phyloP scores from a whole-genome alignment of 2,888 invertebrate genomes.

The Glaucopsyche alexis region DNA sequence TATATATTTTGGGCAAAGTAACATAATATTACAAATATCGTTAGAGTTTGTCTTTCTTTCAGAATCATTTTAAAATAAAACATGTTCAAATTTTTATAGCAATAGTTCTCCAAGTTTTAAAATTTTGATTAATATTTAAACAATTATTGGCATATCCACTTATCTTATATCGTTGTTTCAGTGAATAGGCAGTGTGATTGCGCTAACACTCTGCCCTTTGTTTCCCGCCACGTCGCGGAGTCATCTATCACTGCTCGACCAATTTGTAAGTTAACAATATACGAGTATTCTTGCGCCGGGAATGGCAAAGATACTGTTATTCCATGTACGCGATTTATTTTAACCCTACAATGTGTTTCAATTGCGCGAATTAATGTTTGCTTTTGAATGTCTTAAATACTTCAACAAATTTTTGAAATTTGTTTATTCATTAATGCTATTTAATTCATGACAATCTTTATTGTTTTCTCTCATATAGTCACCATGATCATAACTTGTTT shows the following conservation, averaged over 20 bases:
- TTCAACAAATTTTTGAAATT: neutral
- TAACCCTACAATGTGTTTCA: slow-evolving; percentile 35
- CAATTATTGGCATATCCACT: slow-evolving; percentile 35
- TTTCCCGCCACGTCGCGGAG: slow-evolving; percentile 61
- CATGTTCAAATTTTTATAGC: too few species aligned
- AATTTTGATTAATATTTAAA: too few species aligned
- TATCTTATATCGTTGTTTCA: slow-evolving; percentile 52
- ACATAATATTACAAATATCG: too few species aligned
- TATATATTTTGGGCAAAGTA: too few species aligned
- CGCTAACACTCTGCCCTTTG: slow-evolving; percentile 71
- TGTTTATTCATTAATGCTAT: neutral
- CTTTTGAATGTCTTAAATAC: neutral
- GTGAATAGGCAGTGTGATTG: slow-evolving; percentile 71
- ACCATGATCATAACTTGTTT: too few species aligned
- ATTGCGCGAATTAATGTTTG: slow-evolving; percentile 3
- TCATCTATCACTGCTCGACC: slow-evolving; percentile 71
- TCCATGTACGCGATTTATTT: slow-evolving; percentile 41
- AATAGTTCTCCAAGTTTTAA: too few species aligned
- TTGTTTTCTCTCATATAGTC: too few species aligned
- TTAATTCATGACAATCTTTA: too few species aligned
- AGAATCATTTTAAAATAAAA: too few species aligned
- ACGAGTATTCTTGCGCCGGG: slow-evolving; percentile 52
- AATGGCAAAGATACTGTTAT: slow-evolving; percentile 46
- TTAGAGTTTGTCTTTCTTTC: too few species aligned
- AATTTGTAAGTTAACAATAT: slow-evolving; percentile 65